Evolutionary conservation across 2,113 vertebrate species (phyloP).

Genomic region (Solenodon paradoxus): DNA sequence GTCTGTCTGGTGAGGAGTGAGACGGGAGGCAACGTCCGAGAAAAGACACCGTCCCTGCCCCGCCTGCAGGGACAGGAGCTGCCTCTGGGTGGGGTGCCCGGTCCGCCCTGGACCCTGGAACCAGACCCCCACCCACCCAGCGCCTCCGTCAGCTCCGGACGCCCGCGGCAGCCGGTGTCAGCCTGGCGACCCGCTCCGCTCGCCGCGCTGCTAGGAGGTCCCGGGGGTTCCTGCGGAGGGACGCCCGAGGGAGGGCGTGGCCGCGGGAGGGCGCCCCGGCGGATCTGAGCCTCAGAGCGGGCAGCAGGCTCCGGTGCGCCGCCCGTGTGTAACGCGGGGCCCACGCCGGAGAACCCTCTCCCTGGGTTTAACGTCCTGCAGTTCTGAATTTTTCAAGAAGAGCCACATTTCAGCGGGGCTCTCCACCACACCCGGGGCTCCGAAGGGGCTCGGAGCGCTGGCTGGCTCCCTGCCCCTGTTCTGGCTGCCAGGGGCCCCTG

Average conservation of each 20-base stretch:
- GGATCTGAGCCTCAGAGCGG: accelerated
- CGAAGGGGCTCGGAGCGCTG: too few relatives aligned
- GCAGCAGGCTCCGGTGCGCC: accelerated
- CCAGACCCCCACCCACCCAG: too few relatives aligned
- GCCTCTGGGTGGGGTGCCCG: accelerated
- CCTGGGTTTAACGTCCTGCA: neutral
- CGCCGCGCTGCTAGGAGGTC: too few relatives aligned
- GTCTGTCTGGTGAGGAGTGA: neutral
- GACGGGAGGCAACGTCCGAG: neutral
- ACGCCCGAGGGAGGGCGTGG: accelerated
- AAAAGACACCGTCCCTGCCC: neutral
- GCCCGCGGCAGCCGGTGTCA: too few relatives aligned
- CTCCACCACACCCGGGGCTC: too few relatives aligned
- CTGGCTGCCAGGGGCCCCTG: accelerated
- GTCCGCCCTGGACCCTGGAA: accelerated
- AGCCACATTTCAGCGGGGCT: neutral
- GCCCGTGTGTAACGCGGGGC: neutral
- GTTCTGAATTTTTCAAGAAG: neutral
- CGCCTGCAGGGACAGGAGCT: neutral
- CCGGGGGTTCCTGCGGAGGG: neutral
- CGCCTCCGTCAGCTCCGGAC: neutral
- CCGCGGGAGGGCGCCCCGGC: neutral
- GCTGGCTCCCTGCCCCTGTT: too few relatives aligned
- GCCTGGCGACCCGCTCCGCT: too few relatives aligned
- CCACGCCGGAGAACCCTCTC: neutral